Evolutionary conservation across 2,888 invertebrate genomes (phyloP), one percentile per base, ranked within the genome.

Genomic region (Dryobotodes eremita): DNA sequence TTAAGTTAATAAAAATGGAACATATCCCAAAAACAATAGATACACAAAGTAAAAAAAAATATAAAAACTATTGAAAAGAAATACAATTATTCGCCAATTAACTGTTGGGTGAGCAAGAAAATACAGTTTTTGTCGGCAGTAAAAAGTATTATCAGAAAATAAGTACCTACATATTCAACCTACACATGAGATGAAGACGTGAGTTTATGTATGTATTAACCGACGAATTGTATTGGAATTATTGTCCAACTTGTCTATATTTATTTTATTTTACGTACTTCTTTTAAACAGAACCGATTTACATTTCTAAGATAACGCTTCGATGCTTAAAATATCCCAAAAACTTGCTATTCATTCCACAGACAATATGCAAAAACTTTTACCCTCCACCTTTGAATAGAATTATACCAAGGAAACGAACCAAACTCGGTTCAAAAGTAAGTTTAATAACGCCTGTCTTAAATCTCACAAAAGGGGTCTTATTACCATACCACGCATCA

Each of bases 401-500:
- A 48, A 64, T 74, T 57, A 65, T n/a, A n/a, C 10, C 23, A 10
- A n/a, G 23, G 31, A 84, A 66, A 66, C 66, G 10, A 50, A 68
- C 26, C 42, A 7, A 78, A 64, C 53, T n/a, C 17, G 15, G 2
- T 53, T 31, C n/a, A 55, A 57, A 76, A 77, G n/a, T 48, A 71
- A 71, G 17, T 78, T 83, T 75, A 75, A 75, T 80, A 78, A 62
- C 57, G 64, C 7, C 61, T 53, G 36, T 61, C 79, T 75, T 86
- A 82, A 86, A 86, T 88, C 78, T 75, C 23, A 53, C 71, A 26
- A 69, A 80, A 78, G 73, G 71, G 80, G 59, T 75, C 26, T 7
- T 71, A 86, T 88, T 86, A 80, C 81, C 84, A 87, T 86, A 87
- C 78, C 87, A 86, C 79, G 83, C 85, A 80, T 74, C 83, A 74